Conservation (phyloP, 2,888 invertebrate genomes). For the Pyrrhosoma nymphula region DNA sequence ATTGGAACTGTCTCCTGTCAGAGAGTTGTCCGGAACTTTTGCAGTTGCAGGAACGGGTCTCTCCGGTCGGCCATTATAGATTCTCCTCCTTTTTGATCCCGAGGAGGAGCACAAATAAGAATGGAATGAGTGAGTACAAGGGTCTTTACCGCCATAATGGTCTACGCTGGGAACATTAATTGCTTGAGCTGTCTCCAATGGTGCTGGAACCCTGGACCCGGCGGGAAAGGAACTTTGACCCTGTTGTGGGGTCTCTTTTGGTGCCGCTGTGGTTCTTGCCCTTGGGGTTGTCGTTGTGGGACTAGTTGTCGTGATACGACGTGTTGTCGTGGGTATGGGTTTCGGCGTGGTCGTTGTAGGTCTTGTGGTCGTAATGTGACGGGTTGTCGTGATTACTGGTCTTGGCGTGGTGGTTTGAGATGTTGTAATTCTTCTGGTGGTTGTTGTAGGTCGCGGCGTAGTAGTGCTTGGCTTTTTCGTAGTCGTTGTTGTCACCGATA, state of each 20-base stretch:
- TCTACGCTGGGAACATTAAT: background rate
- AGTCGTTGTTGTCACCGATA: background rate
- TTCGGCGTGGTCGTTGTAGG: background rate
- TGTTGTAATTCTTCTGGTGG: background rate
- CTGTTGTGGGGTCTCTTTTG: background rate
- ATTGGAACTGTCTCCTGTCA: constrained; percentile 2
- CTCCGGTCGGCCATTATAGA: background rate
- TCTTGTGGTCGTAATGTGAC: background rate
- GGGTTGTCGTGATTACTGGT: background rate
- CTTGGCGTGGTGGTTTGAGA: background rate
- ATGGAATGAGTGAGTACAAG: constrained; percentile 70
- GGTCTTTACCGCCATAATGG: constrained; percentile 47
- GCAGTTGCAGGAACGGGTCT: background rate
- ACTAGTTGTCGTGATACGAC: background rate
- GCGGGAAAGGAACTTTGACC: background rate
- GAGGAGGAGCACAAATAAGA: constrained; percentile 69
- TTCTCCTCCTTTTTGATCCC: background rate
- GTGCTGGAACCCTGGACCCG: background rate
- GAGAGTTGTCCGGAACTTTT: background rate
- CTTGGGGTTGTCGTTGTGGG: background rate
- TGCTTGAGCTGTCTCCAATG: background rate
- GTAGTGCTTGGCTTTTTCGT: background rate
- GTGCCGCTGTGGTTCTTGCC: background rate
- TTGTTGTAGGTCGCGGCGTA: background rate
- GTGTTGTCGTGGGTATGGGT: background rate